Evolutionary conservation across 1,140 invertebrate species (phyloP), one percentile per base, ranked within the genome.

Genomic region (Chironomus tepperi): DNA sequence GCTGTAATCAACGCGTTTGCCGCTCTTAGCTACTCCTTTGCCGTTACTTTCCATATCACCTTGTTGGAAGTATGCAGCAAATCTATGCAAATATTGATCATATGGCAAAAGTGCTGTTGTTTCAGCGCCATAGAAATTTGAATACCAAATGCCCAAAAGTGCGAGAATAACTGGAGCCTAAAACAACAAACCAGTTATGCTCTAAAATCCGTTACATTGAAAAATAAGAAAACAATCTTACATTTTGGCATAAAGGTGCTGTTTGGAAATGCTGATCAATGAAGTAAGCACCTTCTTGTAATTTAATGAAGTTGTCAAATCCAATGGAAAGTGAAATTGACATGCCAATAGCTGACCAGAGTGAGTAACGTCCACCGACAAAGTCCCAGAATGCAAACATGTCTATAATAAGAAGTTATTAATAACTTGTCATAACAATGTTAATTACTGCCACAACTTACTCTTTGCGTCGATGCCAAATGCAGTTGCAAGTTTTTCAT

Each of bases 321-420:
- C 97, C 97, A 83, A 99, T 91, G 75, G 93, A 90, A 8, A 99
- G 84, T 34, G 92, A 93, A 83, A 99, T 98, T 3, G 97, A 98
- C 7, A 99, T 84, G 67, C 98, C 97, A 84, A 99, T 99, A 7
- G 98, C 97, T 0, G 97, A 99, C 97, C 97, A 99, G 1, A 98
- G 84, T 0, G 97, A 98, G 82, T 98, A 98, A 74, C 97, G 89
- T 77, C 98, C 98, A 73, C 98, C 98, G 75, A 99, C 98, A 96
- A 97, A 99, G 84, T 99, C 98, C 98, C 98, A 99, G 83, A 99
- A 99, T 73, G 92, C 96, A 86, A 99, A 99, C 95, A 99, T 99
- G 81, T 99, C 47, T 57, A 12, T n/a, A 57, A 57, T 1, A n/a
- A 57, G 8, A 57, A 12, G n/a, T 57, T 5, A 15, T 57, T 34